Percentiles rank a stretch among this genome's conserved stretches.
phyloP scores from a whole-genome alignment of 2,113 vertebrate species.

The Panthera leo region DNA sequence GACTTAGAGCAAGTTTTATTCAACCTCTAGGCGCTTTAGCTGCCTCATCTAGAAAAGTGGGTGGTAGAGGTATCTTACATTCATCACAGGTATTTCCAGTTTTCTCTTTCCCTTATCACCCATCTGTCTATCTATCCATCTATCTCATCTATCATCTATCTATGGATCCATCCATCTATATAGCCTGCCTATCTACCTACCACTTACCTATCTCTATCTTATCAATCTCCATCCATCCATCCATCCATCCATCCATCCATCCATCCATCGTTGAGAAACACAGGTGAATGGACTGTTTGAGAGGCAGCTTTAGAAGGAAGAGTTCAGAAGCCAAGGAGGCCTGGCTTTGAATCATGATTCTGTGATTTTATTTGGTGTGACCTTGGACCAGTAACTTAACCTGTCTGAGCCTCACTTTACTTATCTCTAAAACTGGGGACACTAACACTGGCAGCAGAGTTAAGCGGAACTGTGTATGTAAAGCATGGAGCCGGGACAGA shows the following conservation, averaged over 20 bases:
- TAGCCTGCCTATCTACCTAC: neutral
- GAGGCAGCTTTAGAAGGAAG: neutral
- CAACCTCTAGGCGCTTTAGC: neutral
- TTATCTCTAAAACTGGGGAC: neutral
- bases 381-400: neutral
- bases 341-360: neutral
- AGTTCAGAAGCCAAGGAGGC: neutral
- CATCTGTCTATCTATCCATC: neutral
- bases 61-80: neutral
- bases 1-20: neutral
- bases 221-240: neutral
- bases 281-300: neutral
- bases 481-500: neutral
- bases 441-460: neutral
- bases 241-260: neutral
- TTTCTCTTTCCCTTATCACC: neutral
- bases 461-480: neutral
- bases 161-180: neutral
- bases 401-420: neutral
- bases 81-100: neutral
- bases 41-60: neutral
- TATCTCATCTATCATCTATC: neutral
- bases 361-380: neutral
- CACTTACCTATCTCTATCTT: neutral
- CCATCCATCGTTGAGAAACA: neutral